Evolutionary conservation across 2,113 vertebrate species (phyloP).

Genomic region (Gracilinanus agilis): DNA sequence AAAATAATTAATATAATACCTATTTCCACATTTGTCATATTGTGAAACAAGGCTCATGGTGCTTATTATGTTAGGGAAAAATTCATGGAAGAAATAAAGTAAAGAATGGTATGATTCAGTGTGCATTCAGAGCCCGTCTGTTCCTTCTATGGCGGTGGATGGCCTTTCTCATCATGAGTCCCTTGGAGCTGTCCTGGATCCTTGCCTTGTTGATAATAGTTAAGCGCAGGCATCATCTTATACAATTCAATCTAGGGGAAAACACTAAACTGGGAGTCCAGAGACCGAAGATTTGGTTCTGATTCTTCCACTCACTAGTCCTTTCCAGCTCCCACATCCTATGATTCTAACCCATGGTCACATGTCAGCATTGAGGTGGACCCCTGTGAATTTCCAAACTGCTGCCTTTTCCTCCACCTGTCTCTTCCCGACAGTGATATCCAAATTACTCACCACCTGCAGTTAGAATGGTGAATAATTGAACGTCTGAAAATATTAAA

Average conservation of each 20-base stretch:
- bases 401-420: neutral
- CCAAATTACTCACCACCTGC: slow-evolving; percentile 49
- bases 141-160: too few species aligned
- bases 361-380: neutral
- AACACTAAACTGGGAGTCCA: neutral
- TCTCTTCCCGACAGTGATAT: slow-evolving; percentile 17
- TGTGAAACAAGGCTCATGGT: too few species aligned
- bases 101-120: too few species aligned
- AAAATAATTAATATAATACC: too few species aligned
- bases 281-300: neutral
- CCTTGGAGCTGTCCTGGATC: too few species aligned
- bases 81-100: too few species aligned
- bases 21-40: too few species aligned
- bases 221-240: neutral
- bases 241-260: neutral
- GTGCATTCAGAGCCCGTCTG: too few species aligned
- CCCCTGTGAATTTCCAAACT: slow-evolving; percentile 14
- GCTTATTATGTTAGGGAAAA: too few species aligned
- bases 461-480: slow-evolving; percentile 53
- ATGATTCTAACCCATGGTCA: neutral
- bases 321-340: neutral
- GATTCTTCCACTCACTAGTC: neutral
- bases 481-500: slow-evolving; percentile 62
- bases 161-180: too few species aligned
- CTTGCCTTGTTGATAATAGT: too few species aligned